A percentile compares a stretch with the other conserved stretches of the same genome.
phyloP scores from a whole-genome alignment of 2,113 vertebrate genomes.

The Campylorhamphus procurvoides region DNA sequence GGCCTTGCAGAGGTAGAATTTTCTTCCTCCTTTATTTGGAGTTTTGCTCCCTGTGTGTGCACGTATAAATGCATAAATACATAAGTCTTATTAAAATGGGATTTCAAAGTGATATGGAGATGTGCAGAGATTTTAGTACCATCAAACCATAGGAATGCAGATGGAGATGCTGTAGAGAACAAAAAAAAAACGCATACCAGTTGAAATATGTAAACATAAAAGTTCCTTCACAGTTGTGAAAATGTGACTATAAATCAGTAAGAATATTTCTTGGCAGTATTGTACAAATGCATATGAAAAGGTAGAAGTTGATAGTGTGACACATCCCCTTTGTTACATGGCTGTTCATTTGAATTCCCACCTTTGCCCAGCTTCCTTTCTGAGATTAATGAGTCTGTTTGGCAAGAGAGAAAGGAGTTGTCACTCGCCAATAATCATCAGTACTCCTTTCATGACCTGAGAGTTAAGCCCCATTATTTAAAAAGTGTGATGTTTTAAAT shows the following conservation, averaged over 20 bases:
- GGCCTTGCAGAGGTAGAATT: conserved; percentile 60
- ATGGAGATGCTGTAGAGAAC: not conserved
- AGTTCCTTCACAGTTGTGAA: not conserved
- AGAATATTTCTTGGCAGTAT: not conserved
- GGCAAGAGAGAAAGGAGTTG: not conserved
- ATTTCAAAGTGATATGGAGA: not conserved
- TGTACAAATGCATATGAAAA: not conserved
- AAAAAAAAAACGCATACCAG: not conserved
- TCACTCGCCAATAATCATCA: not conserved
- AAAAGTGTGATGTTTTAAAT: not conserved
- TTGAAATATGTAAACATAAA: not conserved
- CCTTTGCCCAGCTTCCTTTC: not conserved
- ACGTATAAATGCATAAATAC: not conserved
- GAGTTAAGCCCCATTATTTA: not conserved
- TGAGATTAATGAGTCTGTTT: not conserved
- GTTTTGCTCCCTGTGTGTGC: not conserved
- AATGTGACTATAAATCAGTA: not conserved
- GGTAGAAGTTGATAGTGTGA: not conserved
- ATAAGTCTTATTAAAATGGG: not conserved
- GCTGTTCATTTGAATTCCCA: not conserved
- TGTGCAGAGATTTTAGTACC: not conserved
- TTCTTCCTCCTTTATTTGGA: not conserved
- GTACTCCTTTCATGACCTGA: not conserved
- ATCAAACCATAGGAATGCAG: not conserved
- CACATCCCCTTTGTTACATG: not conserved